Evolutionary conservation across 1,140 invertebrate genomes (phyloP).

Genomic region (Metopolophium dirhodum): DNA sequence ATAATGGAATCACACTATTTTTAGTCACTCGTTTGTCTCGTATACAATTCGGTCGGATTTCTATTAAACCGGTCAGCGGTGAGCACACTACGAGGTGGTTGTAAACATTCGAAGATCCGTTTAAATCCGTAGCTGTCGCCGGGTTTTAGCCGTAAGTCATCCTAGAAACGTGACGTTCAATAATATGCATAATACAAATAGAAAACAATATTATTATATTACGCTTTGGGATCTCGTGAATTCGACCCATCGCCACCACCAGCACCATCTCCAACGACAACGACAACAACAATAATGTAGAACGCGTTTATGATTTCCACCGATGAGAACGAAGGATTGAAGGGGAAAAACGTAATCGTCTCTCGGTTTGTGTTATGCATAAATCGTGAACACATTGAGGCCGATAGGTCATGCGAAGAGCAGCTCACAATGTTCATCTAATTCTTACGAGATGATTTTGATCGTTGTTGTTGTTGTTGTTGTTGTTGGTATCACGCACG

Average conservation of each 20-base stretch:
- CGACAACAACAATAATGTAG: background rate
- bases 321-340: background rate
- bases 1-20: background rate
- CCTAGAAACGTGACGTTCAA: background rate
- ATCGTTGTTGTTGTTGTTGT: too few relatives aligned
- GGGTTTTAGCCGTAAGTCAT: background rate
- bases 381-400: constrained; percentile 32
- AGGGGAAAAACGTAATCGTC: background rate
- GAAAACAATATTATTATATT: background rate
- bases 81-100: background rate
- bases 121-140: background rate
- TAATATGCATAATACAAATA: background rate
- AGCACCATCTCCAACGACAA: too few relatives aligned
- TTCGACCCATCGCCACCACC: background rate
- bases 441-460: background rate
- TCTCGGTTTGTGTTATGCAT: background rate
- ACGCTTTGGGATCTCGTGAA: background rate
- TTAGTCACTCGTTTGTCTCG: background rate
- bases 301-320: background rate
- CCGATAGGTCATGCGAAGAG: background rate
- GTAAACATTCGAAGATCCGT: background rate
- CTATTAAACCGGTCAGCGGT: background rate
- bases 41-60: background rate
- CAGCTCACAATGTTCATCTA: background rate
- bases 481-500: background rate